Percentiles rank a stretch among this genome's conserved stretches.
Evolutionary conservation across 92 coral and sea anemone species (phyloP).

Genomic region (Actinostola sp.): DNA sequence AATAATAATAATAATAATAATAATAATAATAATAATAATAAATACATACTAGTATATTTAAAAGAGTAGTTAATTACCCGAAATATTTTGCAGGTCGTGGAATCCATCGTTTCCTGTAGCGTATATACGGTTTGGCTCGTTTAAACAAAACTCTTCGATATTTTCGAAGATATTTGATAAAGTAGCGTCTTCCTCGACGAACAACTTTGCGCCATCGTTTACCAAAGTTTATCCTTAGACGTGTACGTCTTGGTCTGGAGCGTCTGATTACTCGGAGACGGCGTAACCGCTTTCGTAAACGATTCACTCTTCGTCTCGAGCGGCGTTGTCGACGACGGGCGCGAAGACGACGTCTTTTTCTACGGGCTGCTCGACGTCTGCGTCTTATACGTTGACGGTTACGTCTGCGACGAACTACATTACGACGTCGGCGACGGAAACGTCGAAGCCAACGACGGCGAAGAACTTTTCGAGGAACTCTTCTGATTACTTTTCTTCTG

Average conservation of each 20-base stretch:
- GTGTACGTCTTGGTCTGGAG: conserved; percentile 2
- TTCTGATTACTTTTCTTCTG: neutral
- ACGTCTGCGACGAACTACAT: neutral
- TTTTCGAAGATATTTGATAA: neutral
- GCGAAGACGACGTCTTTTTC: conserved; percentile 12
- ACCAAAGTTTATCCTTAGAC: neutral
- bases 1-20: too few species aligned
- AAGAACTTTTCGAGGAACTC: conserved; percentile 3
- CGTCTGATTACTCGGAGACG: neutral
- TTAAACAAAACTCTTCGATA: neutral
- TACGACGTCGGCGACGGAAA: conserved; percentile 7
- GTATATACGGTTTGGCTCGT: conserved; percentile 5
- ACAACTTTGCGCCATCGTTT: conserved; percentile 2
- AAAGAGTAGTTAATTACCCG: neutral
- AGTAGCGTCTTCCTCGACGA: conserved; percentile 2
- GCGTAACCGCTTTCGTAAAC: conserved; percentile 2
- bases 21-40: too few species aligned
- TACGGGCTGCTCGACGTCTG: conserved; percentile 16
- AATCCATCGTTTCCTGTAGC: neutral
- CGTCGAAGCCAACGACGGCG: neutral
- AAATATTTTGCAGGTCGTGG: neutral
- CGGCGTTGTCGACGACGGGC: neutral
- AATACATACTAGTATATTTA: neutral
- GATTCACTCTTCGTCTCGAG: conserved; percentile 2
- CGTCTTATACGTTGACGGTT: conserved; percentile 9